Evolutionary conservation across 2,113 vertebrate genomes (phyloP), one percentile per base, ranked within the genome.

Genomic region (Cathartes aura): DNA sequence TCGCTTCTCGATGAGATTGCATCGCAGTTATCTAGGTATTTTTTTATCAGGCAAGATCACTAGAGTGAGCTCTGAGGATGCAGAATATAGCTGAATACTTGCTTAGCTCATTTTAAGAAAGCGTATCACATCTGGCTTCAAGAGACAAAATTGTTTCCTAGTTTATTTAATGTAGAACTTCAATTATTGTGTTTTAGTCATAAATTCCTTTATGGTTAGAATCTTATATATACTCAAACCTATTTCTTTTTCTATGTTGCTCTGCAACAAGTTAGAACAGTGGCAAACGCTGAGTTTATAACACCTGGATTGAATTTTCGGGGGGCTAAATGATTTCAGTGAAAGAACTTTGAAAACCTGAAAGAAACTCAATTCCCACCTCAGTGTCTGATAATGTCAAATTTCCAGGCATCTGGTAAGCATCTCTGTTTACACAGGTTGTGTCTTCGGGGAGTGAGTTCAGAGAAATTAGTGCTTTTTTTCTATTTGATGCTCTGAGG

Each of bases 351-450:
- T 59, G 40, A 82, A 91, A 88, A 62, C 50, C 72, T 45, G 15
- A 48, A 74, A 74, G 72, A 84, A 89, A 60, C 38, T 78, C 34
- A 92, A 26, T 87, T 94, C 73, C 48, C 76, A 84, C 40, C 34
- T 82, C 15, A 0, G 56, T 38, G 55, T 34, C 11, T 68, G 72
- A 36, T 21, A 56, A 81, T 36, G 76, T 78, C 43, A 47, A 26
- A 55, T 59, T 89, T 89, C 47, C 89, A 96, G 40, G 75, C 59
- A 82, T 62, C 42, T 80, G 74, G 47, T 62, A 36, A 74, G 78
- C 87, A 93, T 66, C 63, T 94, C 83, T 78, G n/a, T 63, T 90
- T 78, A 81, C 55, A 78, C 47, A 67, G 50, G 34, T 16, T 75
- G 72, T 43, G 71, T 86, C 72, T 82, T 63, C 1, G 3, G 72